phyloP scores from a whole-genome alignment of 2,797 vertebrate species.

The Lerista edwardsae region DNA sequence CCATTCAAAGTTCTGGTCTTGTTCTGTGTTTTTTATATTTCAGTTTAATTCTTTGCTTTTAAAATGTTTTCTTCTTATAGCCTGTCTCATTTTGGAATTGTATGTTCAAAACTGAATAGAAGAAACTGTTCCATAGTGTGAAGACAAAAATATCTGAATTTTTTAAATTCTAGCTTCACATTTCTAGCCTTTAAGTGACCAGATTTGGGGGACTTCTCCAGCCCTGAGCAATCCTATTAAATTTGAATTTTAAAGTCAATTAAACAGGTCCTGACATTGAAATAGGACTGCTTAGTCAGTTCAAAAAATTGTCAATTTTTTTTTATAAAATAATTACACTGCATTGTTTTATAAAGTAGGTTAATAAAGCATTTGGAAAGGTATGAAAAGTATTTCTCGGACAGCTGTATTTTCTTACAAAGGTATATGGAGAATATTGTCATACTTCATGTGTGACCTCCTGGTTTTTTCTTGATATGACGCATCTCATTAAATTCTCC shows the following conservation, averaged over 20 bases:
- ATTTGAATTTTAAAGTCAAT: conserved; percentile 59
- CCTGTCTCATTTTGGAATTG: conserved; percentile 43
- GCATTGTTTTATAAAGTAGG: conserved; percentile 44
- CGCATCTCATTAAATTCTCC: not conserved
- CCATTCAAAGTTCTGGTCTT: conserved; percentile 63
- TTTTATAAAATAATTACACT: conserved; percentile 61
- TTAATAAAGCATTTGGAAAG: conserved; percentile 75
- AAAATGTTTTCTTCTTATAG: not conserved
- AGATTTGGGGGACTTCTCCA: not conserved
- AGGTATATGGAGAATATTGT: not conserved
- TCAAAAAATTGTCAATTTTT: conserved; percentile 57
- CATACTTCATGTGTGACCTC: not conserved
- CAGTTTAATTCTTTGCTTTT: conserved; percentile 27
- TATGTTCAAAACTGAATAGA: conserved; percentile 41
- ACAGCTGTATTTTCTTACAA: not conserved
- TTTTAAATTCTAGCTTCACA: not conserved
- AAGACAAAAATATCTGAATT: not conserved
- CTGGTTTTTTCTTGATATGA: not conserved
- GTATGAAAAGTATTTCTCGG: conserved; percentile 1
- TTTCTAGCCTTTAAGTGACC: not conserved
- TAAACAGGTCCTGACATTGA: conserved; percentile 73
- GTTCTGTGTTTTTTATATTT: conserved; percentile 1
- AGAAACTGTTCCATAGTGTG: conserved; percentile 44
- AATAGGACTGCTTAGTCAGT: conserved; percentile 56
- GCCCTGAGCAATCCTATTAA: conserved; percentile 50